phyloP scores from a whole-genome alignment of 1,140 invertebrate genomes.

The Ceratina japonica region DNA sequence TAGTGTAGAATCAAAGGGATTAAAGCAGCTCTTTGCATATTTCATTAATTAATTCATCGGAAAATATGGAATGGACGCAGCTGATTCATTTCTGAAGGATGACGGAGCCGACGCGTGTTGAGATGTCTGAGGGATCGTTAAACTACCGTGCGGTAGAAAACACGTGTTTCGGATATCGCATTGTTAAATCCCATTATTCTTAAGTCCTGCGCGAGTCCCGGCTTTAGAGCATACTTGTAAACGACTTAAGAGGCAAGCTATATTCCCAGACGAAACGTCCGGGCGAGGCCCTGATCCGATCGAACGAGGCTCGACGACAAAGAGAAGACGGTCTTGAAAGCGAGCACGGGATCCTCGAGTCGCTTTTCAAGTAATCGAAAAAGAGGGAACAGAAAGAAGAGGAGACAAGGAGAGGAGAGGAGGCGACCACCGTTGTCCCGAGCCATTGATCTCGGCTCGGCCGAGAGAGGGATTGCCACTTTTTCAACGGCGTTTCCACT shows the following conservation, averaged over 20 bases:
- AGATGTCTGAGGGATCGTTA: too few species aligned
- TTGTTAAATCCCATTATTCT: too few species aligned
- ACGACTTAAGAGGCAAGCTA: too few species aligned
- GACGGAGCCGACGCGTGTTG: neutral
- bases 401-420: slow-evolving; percentile 4
- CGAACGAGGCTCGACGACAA: slow-evolving; percentile 32
- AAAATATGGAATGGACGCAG: neutral
- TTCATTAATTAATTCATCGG: slow-evolving; percentile 27
- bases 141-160: too few species aligned
- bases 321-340: slow-evolving; percentile 18
- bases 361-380: slow-evolving; percentile 48
- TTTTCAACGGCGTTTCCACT: slow-evolving; percentile 46
- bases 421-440: slow-evolving; percentile 37
- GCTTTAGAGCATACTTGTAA: too few species aligned
- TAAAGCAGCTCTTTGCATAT: neutral
- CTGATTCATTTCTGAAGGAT: slow-evolving; percentile 23
- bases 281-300: slow-evolving; percentile 1
- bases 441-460: slow-evolving; percentile 43
- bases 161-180: too few species aligned
- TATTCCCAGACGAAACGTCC: slow-evolving; percentile 16
- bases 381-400: slow-evolving; percentile 36
- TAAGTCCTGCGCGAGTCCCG: too few species aligned
- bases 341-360: slow-evolving; percentile 10
- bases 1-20: too few species aligned
- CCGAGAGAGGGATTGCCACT: slow-evolving; percentile 27